Percentiles rank a stretch among this genome's conserved stretches.
Conservation (phyloP, 2,797 vertebrate species). For the Erethizon dorsatum region DNA sequence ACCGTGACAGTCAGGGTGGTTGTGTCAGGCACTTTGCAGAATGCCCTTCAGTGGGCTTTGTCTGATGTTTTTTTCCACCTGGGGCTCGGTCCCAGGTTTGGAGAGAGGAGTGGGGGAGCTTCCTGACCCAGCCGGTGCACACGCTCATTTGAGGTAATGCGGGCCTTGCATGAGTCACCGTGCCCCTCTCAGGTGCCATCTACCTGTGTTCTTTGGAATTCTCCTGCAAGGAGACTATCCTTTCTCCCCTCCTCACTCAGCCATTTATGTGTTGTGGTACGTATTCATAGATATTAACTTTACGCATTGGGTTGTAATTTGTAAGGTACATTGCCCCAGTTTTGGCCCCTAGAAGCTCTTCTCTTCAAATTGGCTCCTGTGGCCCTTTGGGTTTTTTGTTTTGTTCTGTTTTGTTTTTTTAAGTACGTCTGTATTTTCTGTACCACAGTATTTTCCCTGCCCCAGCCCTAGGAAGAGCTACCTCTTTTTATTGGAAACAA, state of each 20-base stretch:
- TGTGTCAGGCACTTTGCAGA: neutral
- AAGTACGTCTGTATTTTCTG: neutral
- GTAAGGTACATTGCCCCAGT: neutral
- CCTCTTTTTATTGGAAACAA: neutral
- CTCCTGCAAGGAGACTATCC: no score
- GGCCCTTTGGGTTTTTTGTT: neutral
- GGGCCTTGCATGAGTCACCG: neutral
- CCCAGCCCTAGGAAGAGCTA: neutral
- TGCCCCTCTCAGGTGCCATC: no score
- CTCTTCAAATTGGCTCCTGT: no score
- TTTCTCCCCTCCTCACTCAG: neutral
- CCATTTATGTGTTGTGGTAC: no score
- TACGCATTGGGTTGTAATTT: fast-evolving
- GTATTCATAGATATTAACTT: fast-evolving
- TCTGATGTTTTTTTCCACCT: neutral
- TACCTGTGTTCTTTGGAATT: neutral
- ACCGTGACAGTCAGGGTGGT: neutral
- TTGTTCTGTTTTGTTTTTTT: neutral
- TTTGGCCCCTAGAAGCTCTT: neutral
- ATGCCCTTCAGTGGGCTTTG: neutral
- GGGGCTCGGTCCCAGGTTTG: neutral
- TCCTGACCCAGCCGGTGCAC: neutral
- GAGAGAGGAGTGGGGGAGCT: neutral
- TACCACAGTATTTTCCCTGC: fast-evolving
- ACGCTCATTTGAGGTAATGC: fast-evolving